A percentile compares a stretch with the other conserved stretches of the same genome.
Conservation (phyloP, 1,140 invertebrate genomes). For the Meloidogyne floridensis region DNA sequence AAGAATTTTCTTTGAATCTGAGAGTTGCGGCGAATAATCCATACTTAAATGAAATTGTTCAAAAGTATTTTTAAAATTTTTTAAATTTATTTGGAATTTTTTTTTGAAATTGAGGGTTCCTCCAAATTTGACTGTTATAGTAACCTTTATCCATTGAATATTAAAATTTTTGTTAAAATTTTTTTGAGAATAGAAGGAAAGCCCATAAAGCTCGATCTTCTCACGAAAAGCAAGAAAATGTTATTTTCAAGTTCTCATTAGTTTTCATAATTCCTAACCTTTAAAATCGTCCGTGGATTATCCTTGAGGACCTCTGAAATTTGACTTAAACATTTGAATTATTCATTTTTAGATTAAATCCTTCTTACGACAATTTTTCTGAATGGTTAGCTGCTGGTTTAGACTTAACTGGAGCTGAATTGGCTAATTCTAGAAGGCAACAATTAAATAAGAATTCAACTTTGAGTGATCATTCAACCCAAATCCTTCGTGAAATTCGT, state of each 20-base stretch:
- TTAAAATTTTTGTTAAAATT: conserved; percentile 10
- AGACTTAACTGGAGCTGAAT: conserved; percentile 27
- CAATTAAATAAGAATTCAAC: conserved; percentile 27
- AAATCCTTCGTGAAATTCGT: conserved; percentile 30
- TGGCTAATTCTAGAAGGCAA: conserved; percentile 25
- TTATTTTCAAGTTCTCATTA: too few species aligned
- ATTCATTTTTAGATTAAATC: conserved; percentile 45
- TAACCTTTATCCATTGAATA: too few species aligned
- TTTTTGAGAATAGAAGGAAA: not conserved
- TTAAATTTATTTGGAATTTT: too few species aligned
- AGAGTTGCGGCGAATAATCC: conserved; percentile 45
- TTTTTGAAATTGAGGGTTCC: too few species aligned
- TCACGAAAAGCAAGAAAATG: too few species aligned
- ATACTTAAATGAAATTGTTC: conserved; percentile 38
- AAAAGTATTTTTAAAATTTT: conserved; percentile 30
- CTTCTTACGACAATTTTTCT: conserved; percentile 50
- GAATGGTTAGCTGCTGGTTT: conserved; percentile 45
- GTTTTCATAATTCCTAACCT: too few species aligned
- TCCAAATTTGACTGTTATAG: too few species aligned
- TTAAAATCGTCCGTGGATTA: too few species aligned
- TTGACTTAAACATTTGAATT: too few species aligned
- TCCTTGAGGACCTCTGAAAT: too few species aligned
- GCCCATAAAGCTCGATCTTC: too few species aligned
- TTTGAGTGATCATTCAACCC: not conserved
- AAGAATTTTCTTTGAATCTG: conserved; percentile 37